Base-by-base conservation (phyloP, 35 echinoderm and acorn worm genomes). In the Amphiura filiformis region DNA sequence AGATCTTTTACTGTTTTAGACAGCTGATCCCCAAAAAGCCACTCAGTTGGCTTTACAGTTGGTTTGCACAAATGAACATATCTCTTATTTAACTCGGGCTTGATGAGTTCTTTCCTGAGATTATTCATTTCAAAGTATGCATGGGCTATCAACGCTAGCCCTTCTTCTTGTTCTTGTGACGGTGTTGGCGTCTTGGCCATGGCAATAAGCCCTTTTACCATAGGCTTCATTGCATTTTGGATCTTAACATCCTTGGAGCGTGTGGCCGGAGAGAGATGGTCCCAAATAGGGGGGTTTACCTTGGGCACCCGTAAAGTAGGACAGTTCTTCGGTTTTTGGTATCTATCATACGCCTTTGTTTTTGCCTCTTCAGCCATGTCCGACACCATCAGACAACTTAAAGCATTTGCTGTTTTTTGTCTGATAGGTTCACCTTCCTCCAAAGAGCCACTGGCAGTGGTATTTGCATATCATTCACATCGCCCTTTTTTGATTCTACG, bases 1-100 rank as follows among this genome's bases (percentile, higher is more conserved):
- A 92, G 36, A 18, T 92, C 90, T 31, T 92, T 86, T 0, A 92
- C 90, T 20, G 78, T 26, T 82, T 87, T 92, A 35, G 35, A 36
- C 2, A 86, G 35, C 0, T 92, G 77, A 34, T 92, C 70, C 9
- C 84, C 90, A 56, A 91, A 92, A 15, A 91, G 56, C 89, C 42
- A 86, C 28, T 86, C 26, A 1, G 76, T 86, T 15, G 78, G 57
- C 17, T 39, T 39, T 3, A 82, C 52, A 0, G 35, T 12, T 34
- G 38, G 78, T 82, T 87, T 86, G 35, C 78, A 92, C 0, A 92
- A 84, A 17, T 92, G 90, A 13, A 32, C 12, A 38, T 86, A 92
- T 44, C 90, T 0, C 5, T 81, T 30, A 26, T 83, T 49, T 34
- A 83, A 28, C 28, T 83, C 81, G 1, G 81, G 81, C 23, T 83